Evolutionary conservation across 1,140 invertebrate genomes (phyloP).

Genomic region (Trichonephila inaurata): DNA sequence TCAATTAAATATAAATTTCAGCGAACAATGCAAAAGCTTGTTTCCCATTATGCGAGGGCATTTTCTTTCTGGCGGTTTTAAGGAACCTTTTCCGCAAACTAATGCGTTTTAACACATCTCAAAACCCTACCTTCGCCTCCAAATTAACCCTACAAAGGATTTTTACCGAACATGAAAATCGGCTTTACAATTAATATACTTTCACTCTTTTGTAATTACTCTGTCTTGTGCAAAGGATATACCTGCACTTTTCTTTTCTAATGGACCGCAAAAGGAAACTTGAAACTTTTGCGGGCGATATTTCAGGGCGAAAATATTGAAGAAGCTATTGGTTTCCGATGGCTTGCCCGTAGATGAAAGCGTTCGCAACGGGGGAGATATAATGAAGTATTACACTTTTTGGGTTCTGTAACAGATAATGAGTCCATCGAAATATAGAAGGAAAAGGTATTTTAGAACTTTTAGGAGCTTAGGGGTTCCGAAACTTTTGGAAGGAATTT

Average conservation of each 20-base stretch:
- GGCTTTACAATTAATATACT: slow-evolving; percentile 51
- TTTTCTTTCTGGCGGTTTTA: not conserved
- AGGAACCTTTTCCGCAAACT: not conserved
- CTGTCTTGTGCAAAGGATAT: not conserved
- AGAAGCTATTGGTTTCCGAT: slow-evolving; percentile 42
- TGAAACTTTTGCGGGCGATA: slow-evolving; percentile 46
- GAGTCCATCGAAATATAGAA: slow-evolving; percentile 38
- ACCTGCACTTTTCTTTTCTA: not conserved
- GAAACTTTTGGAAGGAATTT: not conserved
- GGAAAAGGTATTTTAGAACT: slow-evolving; percentile 31
- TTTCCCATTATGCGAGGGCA: not conserved
- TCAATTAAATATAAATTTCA: not conserved
- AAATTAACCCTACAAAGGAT: not conserved
- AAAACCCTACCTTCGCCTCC: not conserved
- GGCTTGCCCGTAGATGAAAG: not conserved
- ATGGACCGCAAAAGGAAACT: slow-evolving; percentile 12
- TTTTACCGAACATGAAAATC: not conserved
- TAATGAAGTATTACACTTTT: slow-evolving; percentile 56
- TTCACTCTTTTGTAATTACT: slow-evolving; percentile 22
- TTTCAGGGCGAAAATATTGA: slow-evolving; percentile 27
- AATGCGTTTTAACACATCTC: not conserved
- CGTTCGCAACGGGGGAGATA: not conserved
- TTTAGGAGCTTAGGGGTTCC: not conserved
- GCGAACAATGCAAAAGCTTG: not conserved
- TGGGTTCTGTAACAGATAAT: slow-evolving; percentile 50